phyloP scores from a whole-genome alignment of 2,113 vertebrate genomes.

The Gymnocephalus cernua region DNA sequence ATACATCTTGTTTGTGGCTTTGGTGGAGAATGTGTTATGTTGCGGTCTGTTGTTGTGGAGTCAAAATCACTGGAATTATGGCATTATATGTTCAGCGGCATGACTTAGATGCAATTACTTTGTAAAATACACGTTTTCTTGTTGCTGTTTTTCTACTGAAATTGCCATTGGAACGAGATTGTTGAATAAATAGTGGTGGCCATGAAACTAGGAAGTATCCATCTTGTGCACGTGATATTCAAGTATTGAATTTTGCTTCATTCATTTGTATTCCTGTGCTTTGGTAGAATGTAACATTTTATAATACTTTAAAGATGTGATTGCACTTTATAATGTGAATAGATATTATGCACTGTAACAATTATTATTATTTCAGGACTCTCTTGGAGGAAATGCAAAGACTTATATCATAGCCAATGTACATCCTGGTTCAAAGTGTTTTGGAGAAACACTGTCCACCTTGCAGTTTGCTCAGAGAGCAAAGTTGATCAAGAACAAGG shows the following conservation, averaged over 20 bases:
- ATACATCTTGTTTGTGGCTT: not conserved
- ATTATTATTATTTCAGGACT: conserved; percentile 86
- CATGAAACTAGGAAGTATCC: not conserved
- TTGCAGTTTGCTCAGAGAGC: conserved; percentile 97
- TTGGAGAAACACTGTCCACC: conserved; percentile 95
- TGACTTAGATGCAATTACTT: not conserved
- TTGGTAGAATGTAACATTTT: not conserved
- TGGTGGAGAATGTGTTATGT: not conserved
- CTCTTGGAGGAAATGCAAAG: conserved; percentile 96
- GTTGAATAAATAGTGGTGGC: not conserved
- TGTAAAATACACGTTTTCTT: not conserved
- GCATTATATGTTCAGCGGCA: not conserved
- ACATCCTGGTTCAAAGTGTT: conserved; percentile 95
- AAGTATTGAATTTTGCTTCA: not conserved
- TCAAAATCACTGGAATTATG: not conserved
- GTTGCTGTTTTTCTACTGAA: not conserved
- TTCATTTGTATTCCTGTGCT: not conserved
- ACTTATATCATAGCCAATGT: conserved; percentile 97
- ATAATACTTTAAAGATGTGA: not conserved
- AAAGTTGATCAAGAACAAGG: conserved; percentile 98
- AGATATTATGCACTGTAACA: not conserved
- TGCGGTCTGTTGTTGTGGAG: not conserved
- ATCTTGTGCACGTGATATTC: not conserved
- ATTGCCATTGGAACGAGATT: not conserved
- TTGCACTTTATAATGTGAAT: not conserved